phyloP scores from a whole-genome alignment of 2,888 invertebrate genomes.

The Microplitis deprimator region DNA sequence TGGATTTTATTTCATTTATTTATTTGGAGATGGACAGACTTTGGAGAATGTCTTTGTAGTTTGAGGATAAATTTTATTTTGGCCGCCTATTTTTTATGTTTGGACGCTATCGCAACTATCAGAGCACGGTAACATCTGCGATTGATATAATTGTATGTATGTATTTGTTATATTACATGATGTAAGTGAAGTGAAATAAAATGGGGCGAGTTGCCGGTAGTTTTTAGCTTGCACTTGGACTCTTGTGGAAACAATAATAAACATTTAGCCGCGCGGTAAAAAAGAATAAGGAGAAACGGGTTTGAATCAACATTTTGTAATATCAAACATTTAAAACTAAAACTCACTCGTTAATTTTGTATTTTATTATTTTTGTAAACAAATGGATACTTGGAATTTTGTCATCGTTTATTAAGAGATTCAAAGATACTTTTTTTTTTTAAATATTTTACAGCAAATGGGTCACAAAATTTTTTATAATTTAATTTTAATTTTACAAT shows the following conservation, averaged over 20 bases:
- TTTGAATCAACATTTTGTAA: slow-evolving; percentile 44
- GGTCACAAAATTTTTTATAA: too few species aligned
- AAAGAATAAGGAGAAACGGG: slow-evolving; percentile 52
- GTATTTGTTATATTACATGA: too few species aligned
- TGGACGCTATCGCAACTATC: too few species aligned
- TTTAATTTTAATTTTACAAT: too few species aligned
- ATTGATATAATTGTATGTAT: too few species aligned
- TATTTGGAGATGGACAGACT: too few species aligned
- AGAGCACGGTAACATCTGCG: too few species aligned
- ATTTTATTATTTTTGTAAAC: slow-evolving; percentile 1
- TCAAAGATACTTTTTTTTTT: neutral
- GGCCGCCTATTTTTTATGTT: too few species aligned
- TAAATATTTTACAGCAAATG: too few species aligned
- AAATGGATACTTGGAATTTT: neutral
- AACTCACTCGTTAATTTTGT: neutral
- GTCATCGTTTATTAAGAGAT: neutral
- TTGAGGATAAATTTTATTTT: too few species aligned
- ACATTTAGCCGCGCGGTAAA: slow-evolving; percentile 55
- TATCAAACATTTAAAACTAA: slow-evolving; percentile 5
- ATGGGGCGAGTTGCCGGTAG: neutral
- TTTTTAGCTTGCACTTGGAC: slow-evolving; percentile 13
- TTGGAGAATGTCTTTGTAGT: too few species aligned
- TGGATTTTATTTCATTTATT: too few species aligned
- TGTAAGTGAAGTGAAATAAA: neutral
- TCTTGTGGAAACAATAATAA: slow-evolving; percentile 58